phyloP scores from a whole-genome alignment of 2,888 invertebrate genomes.

The Caenorhabditis wallacei region DNA sequence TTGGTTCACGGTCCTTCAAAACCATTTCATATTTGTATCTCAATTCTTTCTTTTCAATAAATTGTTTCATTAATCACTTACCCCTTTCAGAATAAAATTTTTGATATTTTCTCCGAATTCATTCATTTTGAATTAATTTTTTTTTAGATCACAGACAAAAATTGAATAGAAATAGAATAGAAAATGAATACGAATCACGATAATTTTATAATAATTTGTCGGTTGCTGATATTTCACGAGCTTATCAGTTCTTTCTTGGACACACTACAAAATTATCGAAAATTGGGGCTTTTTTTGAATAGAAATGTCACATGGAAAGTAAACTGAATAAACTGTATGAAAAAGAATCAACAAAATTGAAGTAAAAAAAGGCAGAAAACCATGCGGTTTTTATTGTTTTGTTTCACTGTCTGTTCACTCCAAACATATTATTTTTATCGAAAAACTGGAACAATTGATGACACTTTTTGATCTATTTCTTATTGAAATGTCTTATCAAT shows the following conservation, averaged over 20 bases:
- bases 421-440: constrained; percentile 5
- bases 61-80: constrained; percentile 20
- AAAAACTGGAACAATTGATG: neutral
- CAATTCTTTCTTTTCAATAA: neutral
- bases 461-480: constrained; percentile 3
- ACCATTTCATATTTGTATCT: too few relatives aligned
- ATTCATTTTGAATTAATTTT: constrained; percentile 6
- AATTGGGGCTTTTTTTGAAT: neutral
- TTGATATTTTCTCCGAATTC: constrained; percentile 16
- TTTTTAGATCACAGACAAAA: constrained; percentile 13
- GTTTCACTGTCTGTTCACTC: constrained; percentile 38
- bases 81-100: constrained; percentile 48
- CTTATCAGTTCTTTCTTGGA: constrained; percentile 28
- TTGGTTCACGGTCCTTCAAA: too few relatives aligned
- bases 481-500: neutral
- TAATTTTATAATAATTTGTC: constrained; percentile 7
- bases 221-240: constrained; percentile 16
- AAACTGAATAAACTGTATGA: neutral
- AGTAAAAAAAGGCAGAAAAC: constrained; percentile 9
- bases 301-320: constrained; percentile 1
- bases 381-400: constrained; percentile 31
- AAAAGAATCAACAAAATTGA: constrained; percentile 1
- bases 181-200: constrained; percentile 16
- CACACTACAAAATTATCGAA: constrained; percentile 18
- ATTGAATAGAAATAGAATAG: constrained; percentile 8